Evolutionary conservation across 2,797 vertebrate genomes (phyloP).

Genomic region (Nannoperca australis): DNA sequence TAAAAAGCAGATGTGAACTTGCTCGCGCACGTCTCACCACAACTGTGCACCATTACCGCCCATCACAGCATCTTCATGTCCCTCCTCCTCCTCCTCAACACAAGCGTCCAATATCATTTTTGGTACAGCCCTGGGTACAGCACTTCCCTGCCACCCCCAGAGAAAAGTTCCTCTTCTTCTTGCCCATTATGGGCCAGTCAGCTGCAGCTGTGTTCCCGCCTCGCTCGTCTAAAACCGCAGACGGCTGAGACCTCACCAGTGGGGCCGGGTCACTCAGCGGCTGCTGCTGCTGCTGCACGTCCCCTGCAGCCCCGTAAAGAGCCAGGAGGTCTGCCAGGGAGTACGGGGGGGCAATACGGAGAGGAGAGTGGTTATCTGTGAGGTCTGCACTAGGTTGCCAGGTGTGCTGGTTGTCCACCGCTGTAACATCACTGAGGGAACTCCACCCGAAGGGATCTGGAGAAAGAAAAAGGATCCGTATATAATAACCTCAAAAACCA

Average conservation of each 20-base stretch:
- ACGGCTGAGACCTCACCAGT: conserved; percentile 14
- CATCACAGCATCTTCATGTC: conserved; percentile 9
- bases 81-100: conserved; percentile 82
- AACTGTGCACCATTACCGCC: conserved; percentile 9
- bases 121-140: conserved; percentile 90
- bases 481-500: not conserved
- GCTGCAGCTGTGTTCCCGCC: conserved; percentile 28
- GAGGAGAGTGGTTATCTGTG: conserved; percentile 28
- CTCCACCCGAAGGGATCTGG: conserved; percentile 67
- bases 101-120: conserved; percentile 87
- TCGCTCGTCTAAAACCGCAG: conserved; percentile 17
- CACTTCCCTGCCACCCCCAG: conserved; percentile 87
- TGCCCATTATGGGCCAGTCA: conserved; percentile 67
- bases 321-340: conserved; percentile 79
- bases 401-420: conserved; percentile 36
- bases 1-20: conserved; percentile 19
- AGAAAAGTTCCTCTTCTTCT: conserved; percentile 85
- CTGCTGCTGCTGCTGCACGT: conserved; percentile 27
- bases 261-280: not conserved
- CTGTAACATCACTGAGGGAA: conserved; percentile 47
- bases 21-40: conserved; percentile 1
- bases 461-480: not conserved
- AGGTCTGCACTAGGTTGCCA: conserved; percentile 39
- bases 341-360: conserved; percentile 27
- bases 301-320: conserved; percentile 35